Percentiles rank a stretch among this genome's conserved stretches.
phyloP scores from a whole-genome alignment of 2,888 invertebrate species.

The Epinotia brunnichana region DNA sequence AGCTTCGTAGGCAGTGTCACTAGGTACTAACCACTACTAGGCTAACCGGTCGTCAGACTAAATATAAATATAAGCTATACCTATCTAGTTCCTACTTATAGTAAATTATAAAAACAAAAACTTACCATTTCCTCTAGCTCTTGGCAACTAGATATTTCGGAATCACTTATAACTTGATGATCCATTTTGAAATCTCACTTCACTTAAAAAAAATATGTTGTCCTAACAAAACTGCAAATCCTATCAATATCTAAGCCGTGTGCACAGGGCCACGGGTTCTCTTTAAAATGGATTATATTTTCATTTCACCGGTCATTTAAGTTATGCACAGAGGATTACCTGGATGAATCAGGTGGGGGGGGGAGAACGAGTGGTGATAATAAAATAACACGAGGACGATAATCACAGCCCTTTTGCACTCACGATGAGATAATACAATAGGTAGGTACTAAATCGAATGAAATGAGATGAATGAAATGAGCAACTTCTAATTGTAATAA shows the following conservation, averaged over 20 bases:
- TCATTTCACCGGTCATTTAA: neutral
- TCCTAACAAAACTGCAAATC: neutral
- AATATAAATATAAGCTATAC: too few species aligned
- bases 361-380: neutral
- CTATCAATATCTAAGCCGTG: neutral
- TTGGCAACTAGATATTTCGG: slow-evolving; percentile 30
- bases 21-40: too few species aligned
- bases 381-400: slow-evolving; percentile 16
- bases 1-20: too few species aligned
- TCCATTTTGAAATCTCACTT: slow-evolving; percentile 20
- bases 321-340: slow-evolving; percentile 5
- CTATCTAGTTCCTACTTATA: neutral
- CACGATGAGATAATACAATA: neutral
- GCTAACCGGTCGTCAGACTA: too few species aligned
- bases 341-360: neutral
- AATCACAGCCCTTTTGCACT: neutral
- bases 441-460: too few species aligned
- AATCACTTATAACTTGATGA: slow-evolving; percentile 15
- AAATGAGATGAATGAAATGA: neutral
- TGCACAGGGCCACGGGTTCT: slow-evolving; percentile 6
- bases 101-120: neutral
- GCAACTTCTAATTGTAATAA: neutral
- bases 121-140: slow-evolving; percentile 38
- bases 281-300: neutral
- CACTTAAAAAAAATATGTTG: neutral